Evolutionary conservation across 1,140 invertebrate species (phyloP), one percentile per base, ranked within the genome.

Genomic region (Acyrthosiphon pisum): DNA sequence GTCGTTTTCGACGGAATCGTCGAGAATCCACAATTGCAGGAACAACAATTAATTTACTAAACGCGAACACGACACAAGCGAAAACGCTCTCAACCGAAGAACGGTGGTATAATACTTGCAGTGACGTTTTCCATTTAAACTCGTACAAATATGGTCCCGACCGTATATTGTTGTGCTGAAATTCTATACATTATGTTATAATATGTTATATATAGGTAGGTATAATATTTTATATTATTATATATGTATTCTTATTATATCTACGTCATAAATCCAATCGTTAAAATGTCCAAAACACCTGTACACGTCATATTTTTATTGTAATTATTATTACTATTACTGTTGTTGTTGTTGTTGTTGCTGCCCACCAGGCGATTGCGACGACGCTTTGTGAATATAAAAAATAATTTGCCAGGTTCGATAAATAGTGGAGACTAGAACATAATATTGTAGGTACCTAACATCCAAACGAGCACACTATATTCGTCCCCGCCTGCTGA

Each of bases 1-100:
- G 41, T 86, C 23, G 83, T 86, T 86, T 86, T 46, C 83, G 9
- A 22, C 23, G 8, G 22, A 84, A 84, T 84, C 23, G 35, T 84
- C 7, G 9, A 30, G 9, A 86, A 86, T 44, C 37, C 23, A 86
- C 83, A 23, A 37, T 23, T 86, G 7, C 41, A 86, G 11, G 23
- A 86, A 44, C 41, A 44, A 86, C 83, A 86, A 46, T 86, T 86
- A 44, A 86, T 86, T 86, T 44, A 86, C 23, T 44, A 44, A 44
- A 44, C 41, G 23, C 37, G 23, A 86, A 86, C 37, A 86, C 11
- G 37, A 44, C 23, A 76, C 4, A 76, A n/a, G 30, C 22, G 23
- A 86, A 86, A 86, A 86, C 23, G 41, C 83, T 26, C 41, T 86
- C 41, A 14, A 86, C 83, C 83, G 41, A 86, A 86, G 4, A 86